Conservation (phyloP, 2,113 vertebrate genomes). For the Urocolius indicus region DNA sequence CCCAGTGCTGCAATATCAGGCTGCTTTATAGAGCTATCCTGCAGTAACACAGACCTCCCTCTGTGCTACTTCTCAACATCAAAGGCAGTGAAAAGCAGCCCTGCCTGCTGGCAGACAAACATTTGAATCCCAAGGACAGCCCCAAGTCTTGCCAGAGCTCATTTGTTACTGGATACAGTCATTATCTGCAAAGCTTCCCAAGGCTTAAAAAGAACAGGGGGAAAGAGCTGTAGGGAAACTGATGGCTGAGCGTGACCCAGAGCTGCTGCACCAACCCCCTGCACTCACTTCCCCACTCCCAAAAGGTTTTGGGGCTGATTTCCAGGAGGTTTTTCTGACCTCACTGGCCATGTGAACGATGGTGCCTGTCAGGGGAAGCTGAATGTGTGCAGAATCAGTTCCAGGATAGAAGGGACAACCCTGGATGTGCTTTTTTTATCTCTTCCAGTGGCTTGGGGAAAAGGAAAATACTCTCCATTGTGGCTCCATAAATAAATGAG, state of each 20-base stretch:
- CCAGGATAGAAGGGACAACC: neutral
- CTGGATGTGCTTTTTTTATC: neutral
- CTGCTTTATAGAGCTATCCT: neutral
- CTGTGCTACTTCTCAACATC: neutral
- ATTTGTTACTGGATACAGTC: neutral
- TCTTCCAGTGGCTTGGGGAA: neutral
- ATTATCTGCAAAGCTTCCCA: neutral
- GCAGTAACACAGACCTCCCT: neutral
- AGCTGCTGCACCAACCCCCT: neutral
- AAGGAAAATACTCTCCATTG: accelerated
- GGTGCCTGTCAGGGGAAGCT: accelerated
- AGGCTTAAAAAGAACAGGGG: neutral
- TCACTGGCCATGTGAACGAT: accelerated
- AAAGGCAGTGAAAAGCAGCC: neutral
- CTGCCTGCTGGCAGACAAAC: neutral
- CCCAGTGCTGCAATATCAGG: neutral
- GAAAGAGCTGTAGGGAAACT: neutral
- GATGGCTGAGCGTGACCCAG: no score
- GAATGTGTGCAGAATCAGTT: neutral
- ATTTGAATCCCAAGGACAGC: neutral
- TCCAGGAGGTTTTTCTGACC: neutral
- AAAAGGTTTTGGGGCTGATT: neutral
- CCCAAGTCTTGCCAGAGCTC: neutral
- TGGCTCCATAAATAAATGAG: no score
- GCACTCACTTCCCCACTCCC: neutral